A percentile compares a stretch with the other conserved stretches of the same genome.
Conservation (phyloP, 2,888 invertebrate species). For the Troides helena region DNA sequence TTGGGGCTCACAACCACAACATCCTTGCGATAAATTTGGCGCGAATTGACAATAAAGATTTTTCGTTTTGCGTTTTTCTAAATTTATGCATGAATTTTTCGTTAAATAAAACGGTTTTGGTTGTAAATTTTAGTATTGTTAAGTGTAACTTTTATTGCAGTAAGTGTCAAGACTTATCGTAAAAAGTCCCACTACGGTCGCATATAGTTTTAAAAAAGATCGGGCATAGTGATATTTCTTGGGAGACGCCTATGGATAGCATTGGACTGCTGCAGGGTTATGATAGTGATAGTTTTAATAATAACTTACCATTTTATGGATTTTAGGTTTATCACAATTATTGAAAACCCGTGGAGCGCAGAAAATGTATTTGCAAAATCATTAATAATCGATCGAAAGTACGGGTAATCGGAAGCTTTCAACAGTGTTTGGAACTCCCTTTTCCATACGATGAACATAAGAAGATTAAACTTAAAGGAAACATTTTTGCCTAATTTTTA, state of each 20-base stretch:
- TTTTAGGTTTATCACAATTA: too few species aligned
- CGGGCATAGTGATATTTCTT: too few species aligned
- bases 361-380: too few species aligned
- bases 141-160: neutral
- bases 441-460: neutral
- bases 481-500: neutral
- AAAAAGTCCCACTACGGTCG: neutral
- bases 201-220: too few species aligned
- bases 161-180: neutral
- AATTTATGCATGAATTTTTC: slow-evolving; percentile 13
- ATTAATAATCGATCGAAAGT: too few species aligned
- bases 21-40: slow-evolving; percentile 26
- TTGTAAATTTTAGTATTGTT: slow-evolving; percentile 7
- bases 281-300: too few species aligned
- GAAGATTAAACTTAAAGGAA: neutral
- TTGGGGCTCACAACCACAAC: slow-evolving; percentile 10
- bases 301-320: too few species aligned
- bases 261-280: too few species aligned
- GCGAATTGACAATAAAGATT: slow-evolving; percentile 19
- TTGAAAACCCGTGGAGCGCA: too few species aligned
- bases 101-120: neutral
- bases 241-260: too few species aligned
- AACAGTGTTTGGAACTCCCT: too few species aligned
- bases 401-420: too few species aligned
- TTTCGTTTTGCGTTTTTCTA: slow-evolving; percentile 7